A percentile compares a stretch with the other conserved stretches of the same genome.
These are phyloP conservation scores for Homalodisca vitripennis DNA, from an alignment of 1,140 invertebrate genomes.

Conservation along the genomic window DNA sequence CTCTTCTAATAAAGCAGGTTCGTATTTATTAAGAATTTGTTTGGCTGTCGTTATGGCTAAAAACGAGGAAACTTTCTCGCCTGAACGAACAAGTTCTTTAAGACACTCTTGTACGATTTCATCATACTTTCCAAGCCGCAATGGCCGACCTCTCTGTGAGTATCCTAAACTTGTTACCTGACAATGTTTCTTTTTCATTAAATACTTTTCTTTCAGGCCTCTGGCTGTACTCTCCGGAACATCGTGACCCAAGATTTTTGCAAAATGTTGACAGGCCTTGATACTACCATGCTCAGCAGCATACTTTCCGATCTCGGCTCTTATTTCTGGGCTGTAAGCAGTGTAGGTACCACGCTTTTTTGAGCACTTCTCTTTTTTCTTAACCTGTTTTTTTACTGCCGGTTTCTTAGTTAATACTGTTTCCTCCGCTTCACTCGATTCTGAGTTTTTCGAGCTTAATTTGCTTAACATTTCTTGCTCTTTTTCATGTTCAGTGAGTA, in stretches of 20 bases:
- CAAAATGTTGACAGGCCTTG: conserved; percentile 46
- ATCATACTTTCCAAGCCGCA: conserved; percentile 48
- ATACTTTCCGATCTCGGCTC: conserved; percentile 48
- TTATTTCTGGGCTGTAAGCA: conserved; percentile 47
- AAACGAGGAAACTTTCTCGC: conserved; percentile 48
- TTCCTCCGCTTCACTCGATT: background rate
- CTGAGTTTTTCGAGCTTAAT: background rate
- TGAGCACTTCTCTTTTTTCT: conserved; percentile 36
- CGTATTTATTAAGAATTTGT: conserved; percentile 47
- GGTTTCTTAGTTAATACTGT: background rate
- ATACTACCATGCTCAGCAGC: conserved; percentile 48
- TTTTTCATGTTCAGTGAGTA: background rate
- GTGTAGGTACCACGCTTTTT: conserved; percentile 45
- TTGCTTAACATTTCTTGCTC: background rate
- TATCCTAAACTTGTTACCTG: conserved; percentile 46
- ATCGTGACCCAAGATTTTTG: conserved; percentile 44
- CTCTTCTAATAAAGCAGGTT: conserved; percentile 46
- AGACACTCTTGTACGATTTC: conserved; percentile 48
- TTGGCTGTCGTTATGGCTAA: conserved; percentile 48
- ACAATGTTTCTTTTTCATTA: conserved; percentile 42
- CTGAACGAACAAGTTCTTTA: conserved; percentile 45
- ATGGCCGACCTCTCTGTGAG: conserved; percentile 46
- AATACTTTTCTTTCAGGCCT: conserved; percentile 47
- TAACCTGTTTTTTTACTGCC: conserved; percentile 19
- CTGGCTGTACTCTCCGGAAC: conserved; percentile 49